Percentiles rank a stretch among this genome's conserved stretches.
Conservation (phyloP, 2,113 vertebrate genomes). For the Perca fluviatilis region DNA sequence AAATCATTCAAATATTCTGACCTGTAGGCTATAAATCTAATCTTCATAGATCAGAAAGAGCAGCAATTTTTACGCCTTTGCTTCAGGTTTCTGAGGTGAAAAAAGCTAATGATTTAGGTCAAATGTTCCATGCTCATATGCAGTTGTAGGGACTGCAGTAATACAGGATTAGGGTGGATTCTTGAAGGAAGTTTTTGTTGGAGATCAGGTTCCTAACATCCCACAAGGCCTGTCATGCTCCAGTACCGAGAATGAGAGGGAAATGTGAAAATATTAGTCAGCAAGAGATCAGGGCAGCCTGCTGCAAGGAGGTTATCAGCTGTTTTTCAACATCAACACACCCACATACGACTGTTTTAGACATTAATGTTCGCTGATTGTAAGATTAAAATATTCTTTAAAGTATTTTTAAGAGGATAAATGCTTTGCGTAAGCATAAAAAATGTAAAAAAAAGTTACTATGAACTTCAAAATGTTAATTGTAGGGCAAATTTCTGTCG, state of each 20-base stretch:
- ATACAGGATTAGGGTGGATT: slow-evolving; percentile 50
- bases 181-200: slow-evolving; percentile 60
- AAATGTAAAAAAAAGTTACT: background rate
- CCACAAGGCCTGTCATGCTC: slow-evolving; percentile 45
- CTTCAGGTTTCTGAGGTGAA: slow-evolving; percentile 21
- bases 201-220: slow-evolving; percentile 55
- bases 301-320: slow-evolving; percentile 7
- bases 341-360: background rate
- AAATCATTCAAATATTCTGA: background rate
- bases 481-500: slow-evolving; percentile 14
- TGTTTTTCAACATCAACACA: slow-evolving; percentile 16
- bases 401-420: background rate
- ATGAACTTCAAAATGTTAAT: background rate
- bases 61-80: background rate
- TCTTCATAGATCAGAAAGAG: background rate
- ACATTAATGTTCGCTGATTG: background rate
- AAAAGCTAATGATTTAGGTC: slow-evolving; percentile 16
- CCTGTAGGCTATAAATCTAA: background rate
- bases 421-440: background rate
- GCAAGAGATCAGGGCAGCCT: slow-evolving; percentile 24
- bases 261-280: slow-evolving; percentile 48
- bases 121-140: slow-evolving; percentile 14
- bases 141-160: slow-evolving; percentile 18
- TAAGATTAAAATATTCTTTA: background rate
- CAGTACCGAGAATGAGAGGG: slow-evolving; percentile 15